A percentile compares a stretch with the other conserved stretches of the same genome.
phyloP scores from a whole-genome alignment of 2,113 vertebrate genomes.

The Lichenostomus cassidix region DNA sequence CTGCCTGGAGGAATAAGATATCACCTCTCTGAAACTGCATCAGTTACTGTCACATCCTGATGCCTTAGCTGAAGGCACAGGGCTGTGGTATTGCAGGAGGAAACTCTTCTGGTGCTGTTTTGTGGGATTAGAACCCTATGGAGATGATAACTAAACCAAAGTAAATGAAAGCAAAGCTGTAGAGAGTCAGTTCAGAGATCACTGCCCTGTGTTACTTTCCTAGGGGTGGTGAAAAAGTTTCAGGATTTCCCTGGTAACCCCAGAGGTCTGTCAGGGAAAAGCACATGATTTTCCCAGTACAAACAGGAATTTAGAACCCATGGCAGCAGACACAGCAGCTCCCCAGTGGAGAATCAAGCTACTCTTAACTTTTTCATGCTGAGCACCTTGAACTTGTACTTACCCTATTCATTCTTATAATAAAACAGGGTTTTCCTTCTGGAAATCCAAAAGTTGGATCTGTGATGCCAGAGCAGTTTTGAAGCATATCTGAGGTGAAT shows the following conservation, averaged over 20 bases:
- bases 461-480: conserved; percentile 78
- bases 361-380: not conserved
- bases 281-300: not conserved
- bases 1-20: not conserved
- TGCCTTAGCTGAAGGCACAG: not conserved
- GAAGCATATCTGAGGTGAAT: conserved; percentile 82
- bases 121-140: fast-evolving
- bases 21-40: not conserved
- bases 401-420: conserved; percentile 94
- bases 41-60: not conserved
- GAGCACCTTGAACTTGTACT: not conserved
- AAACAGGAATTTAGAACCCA: not conserved
- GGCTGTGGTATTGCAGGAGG: not conserved
- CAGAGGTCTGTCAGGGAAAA: not conserved
- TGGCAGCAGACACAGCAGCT: not conserved
- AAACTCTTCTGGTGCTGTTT: not conserved
- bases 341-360: fast-evolving
- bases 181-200: not conserved
- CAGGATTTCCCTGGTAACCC: not conserved
- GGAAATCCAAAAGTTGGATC: conserved; percentile 84
- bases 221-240: not conserved
- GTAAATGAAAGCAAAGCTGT: not conserved
- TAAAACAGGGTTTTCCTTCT: conserved; percentile 83
- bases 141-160: not conserved
- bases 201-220: fast-evolving